Conservation (phyloP, 2,888 invertebrate genomes). For the Volucella bombylans region DNA sequence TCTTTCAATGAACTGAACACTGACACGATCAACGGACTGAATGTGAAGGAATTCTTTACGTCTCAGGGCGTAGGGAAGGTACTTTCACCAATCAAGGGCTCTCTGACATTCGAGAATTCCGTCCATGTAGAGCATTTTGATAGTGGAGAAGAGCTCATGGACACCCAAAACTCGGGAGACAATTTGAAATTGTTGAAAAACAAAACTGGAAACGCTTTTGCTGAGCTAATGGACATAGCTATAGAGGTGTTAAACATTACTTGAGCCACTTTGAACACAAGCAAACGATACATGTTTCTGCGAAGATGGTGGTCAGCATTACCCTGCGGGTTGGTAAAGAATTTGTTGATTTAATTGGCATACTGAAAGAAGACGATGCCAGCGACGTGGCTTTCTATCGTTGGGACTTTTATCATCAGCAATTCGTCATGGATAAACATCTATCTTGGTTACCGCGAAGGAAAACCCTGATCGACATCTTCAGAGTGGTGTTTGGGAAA, state of each 20-base stretch:
- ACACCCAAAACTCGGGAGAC: constrained; percentile 20
- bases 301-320: constrained; percentile 74
- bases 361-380: constrained; percentile 72
- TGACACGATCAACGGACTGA: constrained; percentile 79
- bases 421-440: constrained; percentile 76
- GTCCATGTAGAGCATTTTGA: constrained; percentile 77
- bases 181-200: constrained; percentile 44
- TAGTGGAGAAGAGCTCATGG: constrained; percentile 47
- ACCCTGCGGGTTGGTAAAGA: constrained; percentile 43
- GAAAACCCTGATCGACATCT: constrained; percentile 67
- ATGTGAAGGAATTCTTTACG: constrained; percentile 79
- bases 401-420: constrained; percentile 76
- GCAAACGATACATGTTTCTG: constrained; percentile 76
- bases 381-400: constrained; percentile 74
- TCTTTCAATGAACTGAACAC: constrained; percentile 78
- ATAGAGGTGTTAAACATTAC: constrained; percentile 74
- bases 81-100: constrained; percentile 57
- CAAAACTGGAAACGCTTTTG: constrained; percentile 70
- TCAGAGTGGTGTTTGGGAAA: constrained; percentile 67
- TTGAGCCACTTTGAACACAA: constrained; percentile 78
- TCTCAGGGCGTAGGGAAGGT: constrained; percentile 75
- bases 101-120: constrained; percentile 77
- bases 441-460: constrained; percentile 74
- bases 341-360: constrained; percentile 75
- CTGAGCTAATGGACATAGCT: constrained; percentile 68